phyloP scores from a whole-genome alignment of 92 coral and sea anemone genomes.

The Phenganax marumi region DNA sequence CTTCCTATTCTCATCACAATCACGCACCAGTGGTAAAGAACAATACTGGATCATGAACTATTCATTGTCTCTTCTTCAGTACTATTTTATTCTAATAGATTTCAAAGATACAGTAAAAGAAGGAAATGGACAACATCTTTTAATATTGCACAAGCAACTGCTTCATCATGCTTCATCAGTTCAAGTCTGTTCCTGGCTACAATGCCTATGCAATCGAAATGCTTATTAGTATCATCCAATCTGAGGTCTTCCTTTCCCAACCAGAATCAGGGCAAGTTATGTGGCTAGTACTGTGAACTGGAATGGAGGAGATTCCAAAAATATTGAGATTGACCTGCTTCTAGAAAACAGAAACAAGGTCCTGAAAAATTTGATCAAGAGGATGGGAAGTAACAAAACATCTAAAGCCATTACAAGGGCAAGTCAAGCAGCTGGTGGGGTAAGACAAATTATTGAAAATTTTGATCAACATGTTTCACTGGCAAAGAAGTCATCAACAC shows the following conservation, averaged over 20 bases:
- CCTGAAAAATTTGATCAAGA: constrained; percentile 18
- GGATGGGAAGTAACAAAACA: constrained; percentile 43
- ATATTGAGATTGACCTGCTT: constrained; percentile 36
- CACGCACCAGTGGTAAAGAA: constrained; percentile 32
- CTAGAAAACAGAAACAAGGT: constrained; percentile 31
- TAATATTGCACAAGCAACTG: constrained; percentile 57
- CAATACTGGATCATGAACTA: constrained; percentile 46
- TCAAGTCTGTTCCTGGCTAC: constrained; percentile 47
- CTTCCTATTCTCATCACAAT: constrained; percentile 24
- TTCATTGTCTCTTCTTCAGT: constrained; percentile 46
- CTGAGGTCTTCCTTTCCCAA: constrained; percentile 54
- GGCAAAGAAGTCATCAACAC: background rate
- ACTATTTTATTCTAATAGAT: constrained; percentile 36
- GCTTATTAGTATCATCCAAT: constrained; percentile 53
- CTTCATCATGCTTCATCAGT: constrained; percentile 52
- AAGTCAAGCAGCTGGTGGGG: constrained; percentile 24
- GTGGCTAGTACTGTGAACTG: constrained; percentile 64
- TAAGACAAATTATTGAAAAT: background rate
- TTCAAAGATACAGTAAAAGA: constrained; percentile 55
- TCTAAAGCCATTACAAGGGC: constrained; percentile 1
- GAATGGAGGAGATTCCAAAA: constrained; percentile 45
- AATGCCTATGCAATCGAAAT: constrained; percentile 68
- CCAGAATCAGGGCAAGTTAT: constrained; percentile 64
- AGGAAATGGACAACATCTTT: constrained; percentile 59
- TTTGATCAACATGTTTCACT: constrained; percentile 18